Conservation (phyloP, 1,140 invertebrate genomes). For the Drosophila tsacasi region DNA sequence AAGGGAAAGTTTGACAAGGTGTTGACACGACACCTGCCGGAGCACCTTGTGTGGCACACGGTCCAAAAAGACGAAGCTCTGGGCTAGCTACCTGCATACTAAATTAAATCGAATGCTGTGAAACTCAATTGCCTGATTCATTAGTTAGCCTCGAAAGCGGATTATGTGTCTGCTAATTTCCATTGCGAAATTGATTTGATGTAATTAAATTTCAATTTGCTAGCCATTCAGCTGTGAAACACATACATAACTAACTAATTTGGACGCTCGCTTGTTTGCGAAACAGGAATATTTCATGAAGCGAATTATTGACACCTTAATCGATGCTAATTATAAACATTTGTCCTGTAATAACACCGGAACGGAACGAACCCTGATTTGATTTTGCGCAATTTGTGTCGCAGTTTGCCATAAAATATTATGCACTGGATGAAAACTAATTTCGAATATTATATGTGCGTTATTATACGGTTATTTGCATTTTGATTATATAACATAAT, state of each 20-base stretch:
- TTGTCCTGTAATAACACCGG: constrained; percentile 22
- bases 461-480: constrained; percentile 36
- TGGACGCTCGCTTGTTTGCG: constrained; percentile 11
- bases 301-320: constrained; percentile 51
- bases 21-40: constrained; percentile 60
- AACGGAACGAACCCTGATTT: constrained; percentile 24
- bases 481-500: constrained; percentile 19
- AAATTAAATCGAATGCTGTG: constrained; percentile 23
- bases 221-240: constrained; percentile 45
- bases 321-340: constrained; percentile 47
- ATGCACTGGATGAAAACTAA: constrained; percentile 1
- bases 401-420: constrained; percentile 8
- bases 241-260: constrained; percentile 49
- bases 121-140: constrained; percentile 46
- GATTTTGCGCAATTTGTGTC: constrained; percentile 14
- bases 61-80: constrained; percentile 5
- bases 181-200: constrained; percentile 42
- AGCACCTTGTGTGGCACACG: background rate
- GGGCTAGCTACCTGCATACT: constrained; percentile 5
- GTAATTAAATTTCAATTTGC: constrained; percentile 64
- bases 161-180: constrained; percentile 31
- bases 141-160: constrained; percentile 21
- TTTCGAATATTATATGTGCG: constrained; percentile 17
- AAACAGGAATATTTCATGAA: constrained; percentile 43
- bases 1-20: constrained; percentile 65